phyloP scores from a whole-genome alignment of 2,113 vertebrate species.

The Myiozetetes cayanensis region DNA sequence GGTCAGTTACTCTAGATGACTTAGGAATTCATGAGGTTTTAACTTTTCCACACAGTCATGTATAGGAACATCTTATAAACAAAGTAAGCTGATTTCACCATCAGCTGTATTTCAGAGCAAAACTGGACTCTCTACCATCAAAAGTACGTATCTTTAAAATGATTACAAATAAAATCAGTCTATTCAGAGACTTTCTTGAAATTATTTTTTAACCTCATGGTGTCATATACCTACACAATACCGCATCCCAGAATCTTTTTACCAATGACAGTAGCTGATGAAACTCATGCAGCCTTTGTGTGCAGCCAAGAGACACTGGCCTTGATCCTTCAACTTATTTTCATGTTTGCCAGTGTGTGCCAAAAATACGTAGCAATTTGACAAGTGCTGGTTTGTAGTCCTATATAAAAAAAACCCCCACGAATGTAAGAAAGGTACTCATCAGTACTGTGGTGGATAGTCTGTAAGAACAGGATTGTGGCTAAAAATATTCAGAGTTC shows the following conservation, averaged over 20 bases:
- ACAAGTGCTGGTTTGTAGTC: not conserved
- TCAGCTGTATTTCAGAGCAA: not conserved
- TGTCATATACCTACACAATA: not conserved
- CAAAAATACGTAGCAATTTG: not conserved
- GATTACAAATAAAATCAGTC: not conserved
- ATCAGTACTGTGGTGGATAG: not conserved
- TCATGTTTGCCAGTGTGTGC: not conserved
- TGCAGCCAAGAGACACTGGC: not conserved
- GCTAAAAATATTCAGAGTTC: not conserved
- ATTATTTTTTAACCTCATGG: not conserved
- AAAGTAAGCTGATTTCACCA: not conserved
- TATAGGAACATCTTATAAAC: not conserved
- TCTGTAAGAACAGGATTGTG: not conserved
- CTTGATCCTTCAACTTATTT: not conserved
- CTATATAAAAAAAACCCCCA: fast-evolving
- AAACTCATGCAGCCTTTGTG: not conserved
- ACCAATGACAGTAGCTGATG: not conserved
- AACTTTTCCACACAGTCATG: not conserved
- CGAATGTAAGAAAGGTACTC: not conserved
- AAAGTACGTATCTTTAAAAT: not conserved
- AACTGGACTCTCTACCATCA: not conserved
- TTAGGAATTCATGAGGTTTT: not conserved
- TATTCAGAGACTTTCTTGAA: not conserved
- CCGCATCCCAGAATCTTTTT: not conserved
- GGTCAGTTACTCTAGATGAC: not conserved